Conservation (phyloP, 1,140 invertebrate genomes). For the Lepidurus arcticus region DNA sequence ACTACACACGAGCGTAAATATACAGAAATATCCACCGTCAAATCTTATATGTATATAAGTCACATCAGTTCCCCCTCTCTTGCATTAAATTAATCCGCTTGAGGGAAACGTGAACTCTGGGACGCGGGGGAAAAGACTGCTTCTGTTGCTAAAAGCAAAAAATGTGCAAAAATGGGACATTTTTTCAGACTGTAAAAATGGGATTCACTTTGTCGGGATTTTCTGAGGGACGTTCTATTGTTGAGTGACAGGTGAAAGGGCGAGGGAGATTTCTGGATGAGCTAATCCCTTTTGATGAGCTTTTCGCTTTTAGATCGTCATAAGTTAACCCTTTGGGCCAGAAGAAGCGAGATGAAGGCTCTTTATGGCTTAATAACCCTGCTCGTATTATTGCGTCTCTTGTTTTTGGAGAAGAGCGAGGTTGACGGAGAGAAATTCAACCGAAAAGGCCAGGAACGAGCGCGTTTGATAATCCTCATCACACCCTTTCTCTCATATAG, state of each 20-base stretch:
- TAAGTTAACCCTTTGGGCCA: constrained; percentile 13
- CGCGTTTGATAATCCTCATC: background rate
- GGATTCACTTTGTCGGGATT: constrained; percentile 12
- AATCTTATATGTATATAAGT: background rate
- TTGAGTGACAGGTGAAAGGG: background rate
- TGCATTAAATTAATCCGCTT: constrained; percentile 22
- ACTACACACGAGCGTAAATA: too few species aligned
- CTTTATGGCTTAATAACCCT: constrained; percentile 14
- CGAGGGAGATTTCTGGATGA: constrained; percentile 15
- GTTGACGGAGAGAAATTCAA: background rate
- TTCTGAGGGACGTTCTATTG: background rate
- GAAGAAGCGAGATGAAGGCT: background rate
- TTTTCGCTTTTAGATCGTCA: constrained; percentile 19
- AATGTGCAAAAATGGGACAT: constrained; percentile 14
- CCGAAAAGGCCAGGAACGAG: background rate
- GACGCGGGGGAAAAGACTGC: background rate
- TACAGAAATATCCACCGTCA: too few species aligned
- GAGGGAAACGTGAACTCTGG: background rate
- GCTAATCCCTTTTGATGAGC: constrained; percentile 21
- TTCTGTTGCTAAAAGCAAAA: background rate
- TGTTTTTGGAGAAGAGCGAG: background rate
- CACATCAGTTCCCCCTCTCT: background rate
- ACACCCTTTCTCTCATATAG: constrained; percentile 5
- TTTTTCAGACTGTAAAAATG: background rate
- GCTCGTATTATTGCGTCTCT: background rate